phyloP scores from a whole-genome alignment of 1,140 invertebrate genomes.

The Heliconius himera region DNA sequence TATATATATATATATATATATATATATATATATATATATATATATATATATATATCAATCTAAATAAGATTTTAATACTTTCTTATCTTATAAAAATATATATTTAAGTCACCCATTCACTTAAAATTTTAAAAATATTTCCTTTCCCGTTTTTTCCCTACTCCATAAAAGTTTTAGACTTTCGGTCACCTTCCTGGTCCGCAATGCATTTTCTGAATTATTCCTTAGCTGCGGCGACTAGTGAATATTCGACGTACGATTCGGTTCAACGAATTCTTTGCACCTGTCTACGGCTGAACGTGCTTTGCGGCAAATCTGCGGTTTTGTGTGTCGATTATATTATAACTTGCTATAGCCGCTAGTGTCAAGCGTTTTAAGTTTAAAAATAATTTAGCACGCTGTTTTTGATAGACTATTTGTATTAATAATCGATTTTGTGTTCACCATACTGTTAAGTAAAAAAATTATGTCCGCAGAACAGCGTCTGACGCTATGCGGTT shows the following conservation, averaged over 20 bases:
- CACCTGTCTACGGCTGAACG: constrained; percentile 49
- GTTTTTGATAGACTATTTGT: no score
- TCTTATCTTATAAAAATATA: no score
- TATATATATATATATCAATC: no score
- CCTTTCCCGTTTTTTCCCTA: neutral
- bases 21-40: no score
- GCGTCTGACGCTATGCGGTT: neutral
- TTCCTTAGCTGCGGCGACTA: constrained; percentile 56
- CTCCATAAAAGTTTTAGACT: constrained; percentile 33
- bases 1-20: no score
- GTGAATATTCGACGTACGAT: constrained; percentile 48
- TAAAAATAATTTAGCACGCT: neutral
- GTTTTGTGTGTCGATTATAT: constrained; percentile 20
- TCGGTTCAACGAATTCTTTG: constrained; percentile 48
- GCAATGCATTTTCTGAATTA: constrained; percentile 69
- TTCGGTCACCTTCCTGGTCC: constrained; percentile 42
- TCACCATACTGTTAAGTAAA: no score
- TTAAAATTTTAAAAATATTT: no score
- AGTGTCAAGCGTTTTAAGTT: neutral
- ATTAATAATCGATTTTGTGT: no score
- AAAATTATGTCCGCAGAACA: no score
- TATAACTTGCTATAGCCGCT: neutral
- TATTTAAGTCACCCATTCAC: no score
- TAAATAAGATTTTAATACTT: no score
- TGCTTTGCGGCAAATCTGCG: constrained; percentile 33